phyloP scores from a whole-genome alignment of 2,797 vertebrate genomes.

The Emydoidea blandingii region DNA sequence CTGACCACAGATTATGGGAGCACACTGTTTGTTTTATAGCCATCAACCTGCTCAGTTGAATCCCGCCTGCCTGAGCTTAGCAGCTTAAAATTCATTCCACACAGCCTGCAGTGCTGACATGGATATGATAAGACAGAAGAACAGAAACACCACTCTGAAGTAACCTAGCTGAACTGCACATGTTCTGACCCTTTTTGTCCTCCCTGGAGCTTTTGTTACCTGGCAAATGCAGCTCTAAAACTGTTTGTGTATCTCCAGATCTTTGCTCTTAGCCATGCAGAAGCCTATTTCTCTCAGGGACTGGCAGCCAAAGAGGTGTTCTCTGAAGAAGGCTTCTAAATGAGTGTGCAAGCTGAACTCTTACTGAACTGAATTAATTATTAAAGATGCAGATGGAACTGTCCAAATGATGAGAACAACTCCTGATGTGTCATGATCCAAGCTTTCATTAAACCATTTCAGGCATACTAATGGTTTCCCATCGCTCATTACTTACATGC shows the following conservation, averaged over 20 bases:
- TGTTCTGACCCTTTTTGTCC: conserved; percentile 90
- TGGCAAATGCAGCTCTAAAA: conserved; percentile 85
- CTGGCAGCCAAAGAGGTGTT: conserved; percentile 80
- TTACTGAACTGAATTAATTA: conserved; percentile 99
- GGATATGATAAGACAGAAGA: conserved; percentile 97
- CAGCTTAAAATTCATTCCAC: conserved; percentile 88
- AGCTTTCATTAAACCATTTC: conserved; percentile 95
- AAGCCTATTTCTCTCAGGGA: conserved; percentile 91
- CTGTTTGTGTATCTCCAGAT: conserved; percentile 88
- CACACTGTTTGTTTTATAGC: conserved; percentile 79
- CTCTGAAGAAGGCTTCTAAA: conserved; percentile 91
- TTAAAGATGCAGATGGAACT: conserved; percentile 99
- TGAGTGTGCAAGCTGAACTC: conserved; percentile 94
- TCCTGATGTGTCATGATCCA: conserved; percentile 97
- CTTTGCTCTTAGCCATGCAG: conserved; percentile 93
- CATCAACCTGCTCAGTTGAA: conserved; percentile 86
- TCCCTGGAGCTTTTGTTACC: conserved; percentile 90
- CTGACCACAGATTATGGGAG: conserved; percentile 72
- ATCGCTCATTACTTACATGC: conserved; percentile 95
- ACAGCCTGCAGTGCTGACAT: conserved; percentile 93
- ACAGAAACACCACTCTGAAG: conserved; percentile 91
- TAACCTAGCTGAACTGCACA: conserved; percentile 90
- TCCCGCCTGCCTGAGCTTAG: conserved; percentile 82
- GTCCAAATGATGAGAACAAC: conserved; percentile 97
- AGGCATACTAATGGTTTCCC: conserved; percentile 95